Evolutionary conservation across 2,797 vertebrate species (phyloP).

Genomic region (Heliangelus exortis): DNA sequence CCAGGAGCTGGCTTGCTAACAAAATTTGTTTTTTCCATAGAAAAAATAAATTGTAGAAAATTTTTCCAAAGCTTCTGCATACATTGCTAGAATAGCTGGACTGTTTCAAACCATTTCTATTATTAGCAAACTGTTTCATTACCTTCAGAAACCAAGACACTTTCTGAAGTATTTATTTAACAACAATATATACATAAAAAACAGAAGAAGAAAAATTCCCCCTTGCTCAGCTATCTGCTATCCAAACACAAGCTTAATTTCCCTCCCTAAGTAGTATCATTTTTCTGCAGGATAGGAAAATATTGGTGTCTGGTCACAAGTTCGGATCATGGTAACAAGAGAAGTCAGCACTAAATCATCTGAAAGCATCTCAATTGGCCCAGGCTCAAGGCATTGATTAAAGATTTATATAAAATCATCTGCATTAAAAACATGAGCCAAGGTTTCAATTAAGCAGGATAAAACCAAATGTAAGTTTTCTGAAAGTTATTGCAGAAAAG

Average conservation of each 20-base stretch:
- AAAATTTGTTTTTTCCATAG: not conserved
- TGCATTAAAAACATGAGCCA: not conserved
- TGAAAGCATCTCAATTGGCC: not conserved
- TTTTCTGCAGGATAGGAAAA: slow-evolving; percentile 11
- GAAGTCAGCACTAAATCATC: not conserved
- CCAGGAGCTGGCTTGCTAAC: not conserved
- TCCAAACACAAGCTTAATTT: not conserved
- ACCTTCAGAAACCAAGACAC: not conserved
- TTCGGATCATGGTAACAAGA: not conserved
- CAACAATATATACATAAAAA: not conserved
- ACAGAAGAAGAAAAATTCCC: not conserved
- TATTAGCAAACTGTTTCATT: not conserved
- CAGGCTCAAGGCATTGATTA: not conserved
- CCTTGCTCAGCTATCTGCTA: not conserved
- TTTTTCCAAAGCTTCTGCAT: not conserved
- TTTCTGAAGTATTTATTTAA: not conserved
- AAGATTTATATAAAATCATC: not conserved
- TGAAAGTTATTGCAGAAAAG: not conserved
- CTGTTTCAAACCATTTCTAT: not conserved
- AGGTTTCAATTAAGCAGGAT: not conserved
- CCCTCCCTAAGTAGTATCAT: not conserved
- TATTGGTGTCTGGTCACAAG: not conserved
- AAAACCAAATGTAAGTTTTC: not conserved
- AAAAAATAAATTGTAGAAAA: slow-evolving; percentile 3
- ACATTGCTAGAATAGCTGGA: not conserved